Conservation (phyloP, 2,888 invertebrate genomes). For the Eurytoma adleriae region DNA sequence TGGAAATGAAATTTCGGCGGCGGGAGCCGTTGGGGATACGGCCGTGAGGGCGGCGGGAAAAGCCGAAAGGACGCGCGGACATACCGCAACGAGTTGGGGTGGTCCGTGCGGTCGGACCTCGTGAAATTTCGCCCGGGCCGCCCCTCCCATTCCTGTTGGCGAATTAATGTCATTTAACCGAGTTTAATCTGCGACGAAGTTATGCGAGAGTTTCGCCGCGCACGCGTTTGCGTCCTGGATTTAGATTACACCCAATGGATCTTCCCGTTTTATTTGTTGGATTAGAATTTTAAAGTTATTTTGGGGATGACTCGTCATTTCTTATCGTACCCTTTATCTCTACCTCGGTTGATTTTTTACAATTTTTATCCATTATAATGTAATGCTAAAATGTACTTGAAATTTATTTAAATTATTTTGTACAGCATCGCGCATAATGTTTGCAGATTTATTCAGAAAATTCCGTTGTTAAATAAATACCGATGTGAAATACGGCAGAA, state of each 20-base stretch:
- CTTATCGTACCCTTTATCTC: neutral
- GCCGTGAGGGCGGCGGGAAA: neutral
- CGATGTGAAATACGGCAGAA: neutral
- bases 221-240: neutral
- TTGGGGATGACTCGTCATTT: no score
- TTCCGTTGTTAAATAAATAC: no score
- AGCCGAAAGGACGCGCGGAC: slow-evolving; percentile 32
- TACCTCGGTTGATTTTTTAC: neutral
- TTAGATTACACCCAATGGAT: no score
- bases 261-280: no score
- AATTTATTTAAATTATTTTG: no score
- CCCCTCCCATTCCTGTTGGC: slow-evolving; percentile 54
- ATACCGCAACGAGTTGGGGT: slow-evolving; percentile 40
- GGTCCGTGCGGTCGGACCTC: slow-evolving; percentile 28
- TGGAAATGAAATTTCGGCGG: slow-evolving; percentile 33
- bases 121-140: slow-evolving; percentile 39
- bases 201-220: slow-evolving; percentile 50
- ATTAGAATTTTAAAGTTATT: no score
- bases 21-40: neutral
- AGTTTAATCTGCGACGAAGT: slow-evolving; percentile 63
- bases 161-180: slow-evolving; percentile 64
- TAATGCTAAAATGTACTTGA: no score
- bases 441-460: no score
- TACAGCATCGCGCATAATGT: no score
- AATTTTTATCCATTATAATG: no score